phyloP scores from a whole-genome alignment of 2,888 invertebrate species.

The Agonopterix arenella region DNA sequence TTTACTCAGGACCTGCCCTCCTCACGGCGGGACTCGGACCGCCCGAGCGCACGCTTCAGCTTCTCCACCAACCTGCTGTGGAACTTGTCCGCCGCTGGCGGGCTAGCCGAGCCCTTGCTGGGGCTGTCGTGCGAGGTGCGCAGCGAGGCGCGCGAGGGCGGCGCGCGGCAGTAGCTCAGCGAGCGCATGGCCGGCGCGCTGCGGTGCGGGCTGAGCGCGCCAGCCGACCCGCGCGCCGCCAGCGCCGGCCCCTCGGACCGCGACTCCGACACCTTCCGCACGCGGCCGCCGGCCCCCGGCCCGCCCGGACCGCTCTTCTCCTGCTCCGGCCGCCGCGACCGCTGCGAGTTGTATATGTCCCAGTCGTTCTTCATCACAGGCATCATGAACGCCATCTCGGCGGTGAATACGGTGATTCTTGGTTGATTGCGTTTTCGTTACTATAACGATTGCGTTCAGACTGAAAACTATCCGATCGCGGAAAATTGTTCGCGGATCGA shows the following conservation, averaged over 20 bases:
- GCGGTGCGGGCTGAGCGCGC: slow-evolving; percentile 77
- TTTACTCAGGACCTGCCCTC: slow-evolving; percentile 75
- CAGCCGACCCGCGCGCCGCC: slow-evolving; percentile 78
- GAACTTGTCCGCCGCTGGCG: slow-evolving; percentile 83
- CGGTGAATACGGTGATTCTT: slow-evolving; percentile 58
- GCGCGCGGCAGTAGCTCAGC: slow-evolving; percentile 71
- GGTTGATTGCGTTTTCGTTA: slow-evolving; percentile 62
- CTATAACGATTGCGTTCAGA: slow-evolving; percentile 34
- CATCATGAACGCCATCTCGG: slow-evolving; percentile 95
- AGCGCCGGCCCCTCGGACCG: slow-evolving; percentile 85
- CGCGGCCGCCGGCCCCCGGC: slow-evolving; percentile 53
- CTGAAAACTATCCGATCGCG: slow-evolving; percentile 32
- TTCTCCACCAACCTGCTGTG: slow-evolving; percentile 88
- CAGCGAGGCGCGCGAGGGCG: slow-evolving; percentile 78
- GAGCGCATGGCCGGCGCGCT: slow-evolving; percentile 81
- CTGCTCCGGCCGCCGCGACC: slow-evolving; percentile 86
- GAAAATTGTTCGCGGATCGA: slow-evolving; percentile 43
- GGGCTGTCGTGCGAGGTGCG: slow-evolving; percentile 79
- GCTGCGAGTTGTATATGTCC: slow-evolving; percentile 92
- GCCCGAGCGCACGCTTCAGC: slow-evolving; percentile 83
- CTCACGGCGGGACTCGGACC: slow-evolving; percentile 67
- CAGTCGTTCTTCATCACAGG: slow-evolving; percentile 95
- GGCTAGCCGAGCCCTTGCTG: slow-evolving; percentile 81
- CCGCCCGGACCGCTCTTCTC: slow-evolving; percentile 41
- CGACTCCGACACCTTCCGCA: slow-evolving; percentile 84